These are phyloP conservation scores for Amphibalanus amphitrite DNA, from an alignment of 1,140 invertebrate genomes.

Conservation along the genomic window DNA sequence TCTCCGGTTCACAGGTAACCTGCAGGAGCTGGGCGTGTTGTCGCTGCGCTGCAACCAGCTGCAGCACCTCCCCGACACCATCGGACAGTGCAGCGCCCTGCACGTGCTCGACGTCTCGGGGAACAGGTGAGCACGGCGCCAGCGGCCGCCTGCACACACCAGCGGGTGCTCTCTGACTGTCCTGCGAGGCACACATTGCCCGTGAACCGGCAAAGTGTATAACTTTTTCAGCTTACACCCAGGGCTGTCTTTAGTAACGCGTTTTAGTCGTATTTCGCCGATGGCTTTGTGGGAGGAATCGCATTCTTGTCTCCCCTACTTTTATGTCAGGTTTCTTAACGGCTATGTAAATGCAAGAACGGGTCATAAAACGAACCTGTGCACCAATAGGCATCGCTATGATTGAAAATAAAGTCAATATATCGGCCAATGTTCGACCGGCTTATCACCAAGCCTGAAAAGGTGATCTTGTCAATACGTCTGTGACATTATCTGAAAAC, in stretches of 20 bases:
- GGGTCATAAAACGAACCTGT: too few species aligned
- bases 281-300: not conserved
- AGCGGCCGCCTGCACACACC: too few species aligned
- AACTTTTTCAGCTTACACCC: not conserved
- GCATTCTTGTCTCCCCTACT: not conserved
- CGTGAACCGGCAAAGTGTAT: constrained; percentile 4
- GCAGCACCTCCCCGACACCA: constrained; percentile 70
- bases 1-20: constrained; percentile 34
- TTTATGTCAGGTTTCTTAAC: too few species aligned
- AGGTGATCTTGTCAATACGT: too few species aligned
- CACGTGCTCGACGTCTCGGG: constrained; percentile 96
- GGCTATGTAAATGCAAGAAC: too few species aligned
- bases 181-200: constrained; percentile 8
- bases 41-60: constrained; percentile 91
- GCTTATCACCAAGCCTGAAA: too few species aligned
- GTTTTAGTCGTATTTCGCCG: not conserved
- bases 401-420: too few species aligned
- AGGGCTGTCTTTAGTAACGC: not conserved
- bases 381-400: too few species aligned
- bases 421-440: too few species aligned
- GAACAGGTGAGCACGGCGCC: constrained; percentile 47
- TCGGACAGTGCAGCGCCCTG: constrained; percentile 79
- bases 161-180: too few species aligned
- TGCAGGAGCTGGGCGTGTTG: constrained; percentile 74
- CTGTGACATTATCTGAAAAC: too few species aligned